phyloP scores from a whole-genome alignment of 2,888 invertebrate species.

The Oxystoma pomonae region DNA sequence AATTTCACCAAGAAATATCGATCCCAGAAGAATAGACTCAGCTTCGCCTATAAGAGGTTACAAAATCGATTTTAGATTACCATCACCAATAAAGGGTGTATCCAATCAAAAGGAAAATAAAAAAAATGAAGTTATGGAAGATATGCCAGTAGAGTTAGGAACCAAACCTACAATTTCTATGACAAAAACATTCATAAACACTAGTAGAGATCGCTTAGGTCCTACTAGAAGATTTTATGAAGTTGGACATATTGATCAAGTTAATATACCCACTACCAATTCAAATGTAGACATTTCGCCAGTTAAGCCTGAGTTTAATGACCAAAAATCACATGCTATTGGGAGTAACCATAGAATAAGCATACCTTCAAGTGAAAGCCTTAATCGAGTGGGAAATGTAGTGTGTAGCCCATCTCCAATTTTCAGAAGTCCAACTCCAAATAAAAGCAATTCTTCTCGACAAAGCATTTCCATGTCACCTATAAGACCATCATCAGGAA shows the following conservation, averaged over 20 bases:
- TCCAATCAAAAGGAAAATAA: no score
- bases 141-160: background rate
- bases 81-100: no score
- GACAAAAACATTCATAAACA: background rate
- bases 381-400: conserved; percentile 33
- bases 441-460: conserved; percentile 6
- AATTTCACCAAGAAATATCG: conserved; percentile 18
- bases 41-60: background rate
- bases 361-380: conserved; percentile 24
- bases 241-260: background rate
- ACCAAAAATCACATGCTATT: no score
- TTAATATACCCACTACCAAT: background rate
- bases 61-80: background rate
- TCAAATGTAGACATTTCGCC: background rate
- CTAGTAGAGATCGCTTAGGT: background rate
- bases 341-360: conserved; percentile 21
- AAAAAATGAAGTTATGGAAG: background rate
- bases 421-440: conserved; percentile 27
- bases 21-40: background rate
- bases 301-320: background rate
- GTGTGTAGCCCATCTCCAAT: conserved; percentile 30
- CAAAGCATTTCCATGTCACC: conserved; percentile 27
- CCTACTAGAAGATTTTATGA: background rate
- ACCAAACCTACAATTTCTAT: background rate
- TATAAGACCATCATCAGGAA: conserved; percentile 24